Base-by-base conservation (phyloP, 2,113 vertebrate genomes). In the Paramisgurnus dabryanus region DNA sequence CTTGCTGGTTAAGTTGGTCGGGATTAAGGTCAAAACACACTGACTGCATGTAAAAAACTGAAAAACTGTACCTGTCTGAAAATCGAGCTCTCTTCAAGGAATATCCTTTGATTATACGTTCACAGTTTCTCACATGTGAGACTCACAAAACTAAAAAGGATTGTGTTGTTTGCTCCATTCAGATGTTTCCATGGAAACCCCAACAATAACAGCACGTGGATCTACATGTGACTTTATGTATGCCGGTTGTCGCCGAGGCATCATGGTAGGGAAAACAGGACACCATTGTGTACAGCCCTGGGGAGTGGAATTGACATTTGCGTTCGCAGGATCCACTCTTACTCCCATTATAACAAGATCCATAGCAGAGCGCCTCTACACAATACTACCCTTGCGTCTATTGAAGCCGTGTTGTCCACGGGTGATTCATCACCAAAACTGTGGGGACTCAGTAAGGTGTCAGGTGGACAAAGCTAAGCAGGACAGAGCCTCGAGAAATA, bases 291-390 rank as follows among this genome's bases (percentile, higher is more conserved):
- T 27, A 10, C 47, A 60, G 57, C 85, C 67, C 85, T 82, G 43
- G 72, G 80, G 85, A 86, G 85, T 79, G 82, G 50, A 60, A 66
- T 66, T 86, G 85, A 86, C 82, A 86, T 86, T 86, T 84, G 82
- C 79, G 76, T 81, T 68, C 74, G 85, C 80, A 45, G 77, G 79
- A 83, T 82, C 72, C 80, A 82, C 79, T 77, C 72, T 73, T 49
- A 76, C 80, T 41, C 60, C 82, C 69, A 86, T 86, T 84, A 84
- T 83, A 77, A 73, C 76, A 70, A 73, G 63, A 80, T 78, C 76
- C 74, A 73, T 86, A 75, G 82, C 80, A 67, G 76, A 78, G 70
- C 65, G 50, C 57, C 76, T 64, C 47, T 67, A 67, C 68, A 78
- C 76, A 72, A 82, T 47, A 47, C 68, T 61, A 65, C 50, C 68